Evolutionary conservation across 1,140 invertebrate genomes (phyloP).

Genomic region (Drosophila auraria): DNA sequence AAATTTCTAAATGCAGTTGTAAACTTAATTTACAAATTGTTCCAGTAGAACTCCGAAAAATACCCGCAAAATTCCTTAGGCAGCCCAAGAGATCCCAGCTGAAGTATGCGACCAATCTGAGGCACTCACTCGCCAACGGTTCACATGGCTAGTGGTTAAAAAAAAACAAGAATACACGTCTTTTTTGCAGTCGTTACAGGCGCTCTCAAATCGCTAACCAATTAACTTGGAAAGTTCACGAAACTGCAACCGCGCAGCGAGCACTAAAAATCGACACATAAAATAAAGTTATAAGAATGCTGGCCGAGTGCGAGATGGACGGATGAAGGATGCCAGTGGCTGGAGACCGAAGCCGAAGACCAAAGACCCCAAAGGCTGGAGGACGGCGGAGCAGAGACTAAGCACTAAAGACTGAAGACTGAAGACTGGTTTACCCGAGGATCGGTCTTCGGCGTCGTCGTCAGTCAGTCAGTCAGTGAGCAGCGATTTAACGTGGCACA

Average conservation of each 20-base stretch:
- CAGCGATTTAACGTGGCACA: slow-evolving; percentile 80
- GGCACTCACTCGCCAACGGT: slow-evolving; percentile 39
- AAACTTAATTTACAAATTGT: neutral
- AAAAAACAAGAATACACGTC: slow-evolving; percentile 16
- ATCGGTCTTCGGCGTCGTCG: neutral
- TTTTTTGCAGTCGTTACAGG: slow-evolving; percentile 59
- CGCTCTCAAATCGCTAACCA: slow-evolving; percentile 71
- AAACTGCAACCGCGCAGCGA: slow-evolving; percentile 78
- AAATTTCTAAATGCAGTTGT: neutral
- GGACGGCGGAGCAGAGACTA: neutral
- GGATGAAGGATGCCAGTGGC: slow-evolving; percentile 35
- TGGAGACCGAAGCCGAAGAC: slow-evolving; percentile 2
- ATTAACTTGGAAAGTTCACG: slow-evolving; percentile 80
- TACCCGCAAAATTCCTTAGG: slow-evolving; percentile 14
- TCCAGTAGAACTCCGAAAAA: slow-evolving; percentile 5
- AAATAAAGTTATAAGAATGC: slow-evolving; percentile 80
- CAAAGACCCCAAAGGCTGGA: slow-evolving; percentile 5
- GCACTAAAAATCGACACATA: slow-evolving; percentile 82
- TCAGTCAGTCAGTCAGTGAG: slow-evolving; percentile 37
- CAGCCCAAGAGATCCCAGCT: neutral
- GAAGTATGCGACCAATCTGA: slow-evolving; percentile 40
- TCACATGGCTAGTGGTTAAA: slow-evolving; percentile 34
- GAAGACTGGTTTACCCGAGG: slow-evolving; percentile 46
- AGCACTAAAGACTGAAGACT: neutral
- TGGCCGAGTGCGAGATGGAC: slow-evolving; percentile 44